Conservation (phyloP, 2,113 vertebrate species). For the human region DNA sequence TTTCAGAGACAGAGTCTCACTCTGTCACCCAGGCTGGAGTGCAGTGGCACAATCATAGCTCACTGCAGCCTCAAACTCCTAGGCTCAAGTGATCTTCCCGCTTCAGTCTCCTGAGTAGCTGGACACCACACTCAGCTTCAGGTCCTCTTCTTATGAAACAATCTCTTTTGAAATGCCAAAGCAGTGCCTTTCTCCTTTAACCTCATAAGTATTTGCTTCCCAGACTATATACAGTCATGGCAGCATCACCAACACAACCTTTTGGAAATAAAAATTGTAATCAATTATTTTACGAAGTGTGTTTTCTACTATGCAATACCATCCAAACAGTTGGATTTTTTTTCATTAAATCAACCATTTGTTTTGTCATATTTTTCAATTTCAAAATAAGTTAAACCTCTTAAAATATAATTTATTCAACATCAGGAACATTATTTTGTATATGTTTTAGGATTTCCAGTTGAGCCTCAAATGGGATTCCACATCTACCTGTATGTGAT, state of each 20-base stretch:
- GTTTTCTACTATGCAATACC: neutral
- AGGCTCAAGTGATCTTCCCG: too few relatives aligned
- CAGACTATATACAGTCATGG: neutral
- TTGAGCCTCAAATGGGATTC: neutral
- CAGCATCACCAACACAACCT: neutral
- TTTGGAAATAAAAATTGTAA: neutral
- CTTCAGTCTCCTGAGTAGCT: too few relatives aligned
- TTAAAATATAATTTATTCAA: conserved; percentile 31
- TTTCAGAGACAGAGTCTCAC: too few relatives aligned
- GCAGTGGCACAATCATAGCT: too few relatives aligned
- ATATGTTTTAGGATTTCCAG: neutral
- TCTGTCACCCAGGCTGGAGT: too few relatives aligned
- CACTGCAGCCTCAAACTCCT: too few relatives aligned
- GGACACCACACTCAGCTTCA: too few relatives aligned
- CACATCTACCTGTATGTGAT: neutral
- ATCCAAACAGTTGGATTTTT: neutral
- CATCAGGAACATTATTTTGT: neutral
- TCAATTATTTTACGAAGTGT: neutral
- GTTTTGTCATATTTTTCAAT: neutral
- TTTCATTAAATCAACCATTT: neutral
- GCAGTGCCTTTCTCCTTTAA: neutral
- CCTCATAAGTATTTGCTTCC: neutral
- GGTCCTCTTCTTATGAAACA: neutral
- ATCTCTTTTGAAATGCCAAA: neutral
- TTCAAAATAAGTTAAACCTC: conserved; percentile 34